Percentiles rank a stretch among this genome's conserved stretches.
Conservation (phyloP, 1,140 invertebrate species). For the Aphidius gifuensis region DNA sequence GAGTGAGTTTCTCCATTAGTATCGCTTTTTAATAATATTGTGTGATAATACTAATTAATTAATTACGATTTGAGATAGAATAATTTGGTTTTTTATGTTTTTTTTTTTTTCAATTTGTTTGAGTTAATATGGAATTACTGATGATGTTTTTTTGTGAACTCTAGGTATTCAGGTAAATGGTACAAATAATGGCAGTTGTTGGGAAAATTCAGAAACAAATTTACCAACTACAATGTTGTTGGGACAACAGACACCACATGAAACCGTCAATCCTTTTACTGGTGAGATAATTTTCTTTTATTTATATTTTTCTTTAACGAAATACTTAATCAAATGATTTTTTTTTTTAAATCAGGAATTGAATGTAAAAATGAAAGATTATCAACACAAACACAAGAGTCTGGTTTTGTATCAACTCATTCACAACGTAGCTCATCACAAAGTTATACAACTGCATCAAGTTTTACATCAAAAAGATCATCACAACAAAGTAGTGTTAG, state of each 20-base stretch:
- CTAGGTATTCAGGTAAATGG: slow-evolving; percentile 55
- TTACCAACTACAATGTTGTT: slow-evolving; percentile 50
- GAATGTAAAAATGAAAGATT: slow-evolving; percentile 53
- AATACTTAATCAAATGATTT: not conserved
- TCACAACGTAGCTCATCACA: slow-evolving; percentile 62
- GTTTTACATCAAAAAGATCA: slow-evolving; percentile 59
- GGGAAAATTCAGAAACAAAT: slow-evolving; percentile 54
- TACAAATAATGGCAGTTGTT: slow-evolving; percentile 52
- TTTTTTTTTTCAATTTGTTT: too few species aligned
- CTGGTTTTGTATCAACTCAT: slow-evolving; percentile 73
- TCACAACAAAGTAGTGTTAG: slow-evolving; percentile 58
- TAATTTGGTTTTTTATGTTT: too few species aligned
- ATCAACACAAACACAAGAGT: slow-evolving; percentile 56
- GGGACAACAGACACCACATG: slow-evolving; percentile 53
- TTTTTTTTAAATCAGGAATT: slow-evolving; percentile 35
- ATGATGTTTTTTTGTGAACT: slow-evolving; percentile 23
- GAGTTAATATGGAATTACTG: not conserved
- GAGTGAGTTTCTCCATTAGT: too few species aligned
- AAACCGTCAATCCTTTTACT: slow-evolving; percentile 49
- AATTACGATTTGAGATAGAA: not conserved
- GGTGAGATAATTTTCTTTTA: slow-evolving; percentile 34
- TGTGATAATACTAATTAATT: slow-evolving; percentile 6
- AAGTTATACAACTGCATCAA: slow-evolving; percentile 56
- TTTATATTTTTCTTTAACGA: slow-evolving; percentile 12
- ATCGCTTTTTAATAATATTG: not conserved